Base-by-base conservation (phyloP, 2,888 invertebrate genomes). In the Adela reaumurella region DNA sequence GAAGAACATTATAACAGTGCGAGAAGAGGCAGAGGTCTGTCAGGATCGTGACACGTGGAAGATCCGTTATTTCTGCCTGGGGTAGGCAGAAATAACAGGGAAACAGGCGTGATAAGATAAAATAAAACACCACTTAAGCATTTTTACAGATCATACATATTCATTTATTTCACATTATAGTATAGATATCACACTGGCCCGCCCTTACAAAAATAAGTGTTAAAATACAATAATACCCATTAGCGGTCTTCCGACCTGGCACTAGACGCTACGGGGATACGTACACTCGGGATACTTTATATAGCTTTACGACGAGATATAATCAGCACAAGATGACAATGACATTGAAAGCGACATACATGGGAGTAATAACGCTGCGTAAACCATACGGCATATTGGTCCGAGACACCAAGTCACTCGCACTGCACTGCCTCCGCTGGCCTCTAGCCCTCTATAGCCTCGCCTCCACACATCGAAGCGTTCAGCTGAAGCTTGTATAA, bases 171-270 rank as follows among this genome's bases (percentile, higher is more conserved):
- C 71, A 72, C 76, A 76, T 77, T 70, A 74, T 74, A 77, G 71
- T 78, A 77, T 71, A 76, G 78, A 74, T 78, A 78, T 78, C 77
- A 78, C 78, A 78, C 78, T 78, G 77, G 78, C 78, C 78, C 78
- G 77, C 77, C 77, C 74, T 76, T 78, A 78, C 68, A 79, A 78
- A 78, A 77, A 77, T 77, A 78, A 77, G 71, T 76, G 74, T 74
- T 73, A 74, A 20, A 48, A 66, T 76, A 74, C 70, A 68, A 66
- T 68, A 73, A 72, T 68, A 74, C 69, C 73, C 74, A 74, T 70
- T 62, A 35, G 35, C n/a, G 35, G 35, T 20, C 45, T n/a, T 19
- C 20, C 24, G 2, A 48, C 17, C 28, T 64, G 35, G 14, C 14
- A 14, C 71, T 74, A 76, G 73, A 77, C 77, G 74, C 77, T 77